Evolutionary conservation across 1,140 invertebrate genomes (phyloP).

Genomic region (Ceratina australensis): DNA sequence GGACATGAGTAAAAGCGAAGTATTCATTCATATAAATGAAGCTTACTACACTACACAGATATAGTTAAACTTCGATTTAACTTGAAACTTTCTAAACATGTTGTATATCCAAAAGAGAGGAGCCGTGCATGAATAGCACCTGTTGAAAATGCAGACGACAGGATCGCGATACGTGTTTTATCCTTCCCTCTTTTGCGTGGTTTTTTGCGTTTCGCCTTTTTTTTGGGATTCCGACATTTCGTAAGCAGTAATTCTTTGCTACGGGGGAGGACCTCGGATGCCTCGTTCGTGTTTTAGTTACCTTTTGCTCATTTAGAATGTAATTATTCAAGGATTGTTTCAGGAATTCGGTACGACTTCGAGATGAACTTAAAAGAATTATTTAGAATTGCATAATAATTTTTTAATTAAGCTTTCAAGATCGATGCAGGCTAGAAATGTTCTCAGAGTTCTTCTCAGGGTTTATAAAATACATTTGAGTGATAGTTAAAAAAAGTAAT

Average conservation of each 20-base stretch:
- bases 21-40: not conserved
- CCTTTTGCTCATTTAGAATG: not conserved
- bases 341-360: not conserved
- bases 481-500: no score
- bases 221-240: not conserved
- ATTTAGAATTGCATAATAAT: no score
- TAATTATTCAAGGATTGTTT: not conserved
- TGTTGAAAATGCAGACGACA: not conserved
- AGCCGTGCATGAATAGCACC: conserved; percentile 11
- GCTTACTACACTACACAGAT: no score
- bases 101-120: conserved; percentile 4
- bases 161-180: not conserved
- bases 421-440: no score
- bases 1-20: no score
- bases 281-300: not conserved
- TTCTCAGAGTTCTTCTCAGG: no score
- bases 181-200: not conserved
- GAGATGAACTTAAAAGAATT: not conserved
- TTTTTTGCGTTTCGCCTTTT: not conserved
- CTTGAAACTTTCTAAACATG: no score
- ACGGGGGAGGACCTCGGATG: not conserved
- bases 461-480: no score
- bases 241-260: not conserved
- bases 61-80: no score
- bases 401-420: no score